Evolutionary conservation across 2,888 invertebrate genomes (phyloP).

Genomic region (Eupithecia inturbata): DNA sequence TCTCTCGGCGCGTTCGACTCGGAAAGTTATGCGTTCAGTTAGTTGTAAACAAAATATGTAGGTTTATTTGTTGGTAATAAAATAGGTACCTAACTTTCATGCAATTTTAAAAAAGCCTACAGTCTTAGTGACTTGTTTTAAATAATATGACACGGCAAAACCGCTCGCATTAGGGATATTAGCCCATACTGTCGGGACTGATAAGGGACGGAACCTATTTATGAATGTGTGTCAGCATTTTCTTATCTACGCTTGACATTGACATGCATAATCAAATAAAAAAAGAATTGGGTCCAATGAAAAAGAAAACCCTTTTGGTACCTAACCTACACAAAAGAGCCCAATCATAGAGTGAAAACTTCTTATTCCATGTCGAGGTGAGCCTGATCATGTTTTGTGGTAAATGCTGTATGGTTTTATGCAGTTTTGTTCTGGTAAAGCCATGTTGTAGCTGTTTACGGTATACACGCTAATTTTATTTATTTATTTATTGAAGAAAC

Average conservation of each 20-base stretch:
- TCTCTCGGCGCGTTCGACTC: not conserved
- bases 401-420: too few relatives aligned
- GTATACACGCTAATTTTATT: too few relatives aligned
- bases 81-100: not conserved
- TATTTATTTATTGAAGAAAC: too few relatives aligned
- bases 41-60: too few relatives aligned
- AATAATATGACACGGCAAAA: conserved; percentile 46
- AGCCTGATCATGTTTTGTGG: too few relatives aligned
- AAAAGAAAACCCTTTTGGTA: too few relatives aligned
- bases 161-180: conserved; percentile 52
- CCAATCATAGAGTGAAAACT: too few relatives aligned
- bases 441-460: too few relatives aligned
- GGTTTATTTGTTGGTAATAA: not conserved
- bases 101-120: conserved; percentile 7
- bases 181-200: conserved; percentile 42
- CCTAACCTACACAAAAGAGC: too few relatives aligned
- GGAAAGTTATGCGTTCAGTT: not conserved
- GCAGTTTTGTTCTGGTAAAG: too few relatives aligned
- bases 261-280: not conserved
- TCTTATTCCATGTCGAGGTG: too few relatives aligned
- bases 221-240: not conserved
- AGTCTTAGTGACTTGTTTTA: conserved; percentile 26
- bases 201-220: conserved; percentile 19
- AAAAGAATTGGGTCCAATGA: not conserved
- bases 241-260: not conserved